Evolutionary conservation across 2,797 vertebrate genomes (phyloP).

Genomic region (Lates japonicus): DNA sequence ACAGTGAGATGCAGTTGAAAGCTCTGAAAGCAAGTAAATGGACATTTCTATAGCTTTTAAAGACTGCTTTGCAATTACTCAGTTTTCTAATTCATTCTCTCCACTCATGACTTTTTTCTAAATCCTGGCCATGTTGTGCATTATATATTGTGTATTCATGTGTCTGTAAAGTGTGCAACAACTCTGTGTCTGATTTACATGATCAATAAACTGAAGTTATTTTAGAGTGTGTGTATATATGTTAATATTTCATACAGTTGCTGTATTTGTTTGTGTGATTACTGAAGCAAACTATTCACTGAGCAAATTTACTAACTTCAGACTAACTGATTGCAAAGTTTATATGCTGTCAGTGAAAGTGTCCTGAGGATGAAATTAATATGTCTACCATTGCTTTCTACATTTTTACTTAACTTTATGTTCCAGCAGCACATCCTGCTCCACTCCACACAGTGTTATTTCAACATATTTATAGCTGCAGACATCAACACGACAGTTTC

Average conservation of each 20-base stretch:
- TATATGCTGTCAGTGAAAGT: neutral
- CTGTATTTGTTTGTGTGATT: constrained; percentile 3
- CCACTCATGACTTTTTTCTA: no score
- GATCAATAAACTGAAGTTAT: neutral
- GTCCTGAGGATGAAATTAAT: constrained; percentile 20
- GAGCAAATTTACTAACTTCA: constrained; percentile 12
- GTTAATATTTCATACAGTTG: neutral
- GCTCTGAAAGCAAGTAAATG: neutral
- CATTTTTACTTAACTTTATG: constrained; percentile 9
- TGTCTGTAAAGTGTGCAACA: no score
- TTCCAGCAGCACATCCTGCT: constrained; percentile 1
- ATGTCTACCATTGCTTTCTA: neutral
- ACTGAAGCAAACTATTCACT: constrained; percentile 3
- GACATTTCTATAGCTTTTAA: neutral
- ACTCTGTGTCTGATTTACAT: neutral
- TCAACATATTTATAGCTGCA: constrained; percentile 23
- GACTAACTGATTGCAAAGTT: constrained; percentile 6
- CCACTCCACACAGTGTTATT: neutral
- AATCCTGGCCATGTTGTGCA: no score
- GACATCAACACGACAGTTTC: constrained; percentile 29
- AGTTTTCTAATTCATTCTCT: neutral
- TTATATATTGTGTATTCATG: neutral
- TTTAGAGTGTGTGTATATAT: neutral
- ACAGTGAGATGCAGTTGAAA: neutral
- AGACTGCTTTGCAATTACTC: neutral